A percentile compares a stretch with the other conserved stretches of the same genome.
Evolutionary conservation across 2,888 invertebrate species (phyloP).

Genomic region (Drosophila quinaria): DNA sequence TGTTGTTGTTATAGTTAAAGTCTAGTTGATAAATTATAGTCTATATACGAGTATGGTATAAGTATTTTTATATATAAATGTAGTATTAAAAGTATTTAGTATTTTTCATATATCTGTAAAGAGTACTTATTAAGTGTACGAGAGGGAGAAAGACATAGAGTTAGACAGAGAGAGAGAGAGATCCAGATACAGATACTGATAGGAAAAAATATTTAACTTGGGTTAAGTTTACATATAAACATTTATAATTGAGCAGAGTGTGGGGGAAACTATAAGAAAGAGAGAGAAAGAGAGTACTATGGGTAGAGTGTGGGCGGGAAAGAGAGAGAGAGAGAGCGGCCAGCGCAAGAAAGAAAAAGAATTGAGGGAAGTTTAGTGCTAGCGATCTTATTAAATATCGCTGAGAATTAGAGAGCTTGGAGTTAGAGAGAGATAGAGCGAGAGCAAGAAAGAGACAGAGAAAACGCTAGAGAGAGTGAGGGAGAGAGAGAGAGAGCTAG

Average conservation of each 20-base stretch:
- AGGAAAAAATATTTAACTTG: constrained; percentile 22
- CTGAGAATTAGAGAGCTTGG: constrained; percentile 20
- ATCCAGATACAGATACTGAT: constrained; percentile 18
- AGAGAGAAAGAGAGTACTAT: constrained; percentile 8
- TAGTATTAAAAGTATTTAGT: constrained; percentile 50
- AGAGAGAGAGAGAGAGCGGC: constrained; percentile 5
- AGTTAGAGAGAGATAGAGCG: constrained; percentile 8
- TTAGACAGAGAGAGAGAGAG: constrained; percentile 29
- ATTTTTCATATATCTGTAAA: constrained; percentile 50
- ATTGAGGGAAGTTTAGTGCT: constrained; percentile 10
- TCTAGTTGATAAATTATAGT: constrained; percentile 37
- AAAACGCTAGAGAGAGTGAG: constrained; percentile 28
- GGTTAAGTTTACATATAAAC: constrained; percentile 21
- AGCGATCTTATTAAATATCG: constrained; percentile 8
- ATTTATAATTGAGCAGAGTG: constrained; percentile 31
- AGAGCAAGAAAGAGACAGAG: constrained; percentile 4
- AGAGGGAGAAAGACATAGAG: constrained; percentile 40
- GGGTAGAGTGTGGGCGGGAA: constrained; percentile 16
- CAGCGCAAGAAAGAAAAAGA: constrained; percentile 9
- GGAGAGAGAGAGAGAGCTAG: constrained; percentile 37
- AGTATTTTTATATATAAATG: constrained; percentile 28
- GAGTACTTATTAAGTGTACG: constrained; percentile 55
- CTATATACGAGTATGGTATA: constrained; percentile 28
- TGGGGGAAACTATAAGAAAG: constrained; percentile 21
- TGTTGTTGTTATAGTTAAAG: constrained; percentile 34